These are phyloP conservation scores for Mionectes macconnelli DNA, from an alignment of 2,113 vertebrate genomes.

Conservation along the genomic window DNA sequence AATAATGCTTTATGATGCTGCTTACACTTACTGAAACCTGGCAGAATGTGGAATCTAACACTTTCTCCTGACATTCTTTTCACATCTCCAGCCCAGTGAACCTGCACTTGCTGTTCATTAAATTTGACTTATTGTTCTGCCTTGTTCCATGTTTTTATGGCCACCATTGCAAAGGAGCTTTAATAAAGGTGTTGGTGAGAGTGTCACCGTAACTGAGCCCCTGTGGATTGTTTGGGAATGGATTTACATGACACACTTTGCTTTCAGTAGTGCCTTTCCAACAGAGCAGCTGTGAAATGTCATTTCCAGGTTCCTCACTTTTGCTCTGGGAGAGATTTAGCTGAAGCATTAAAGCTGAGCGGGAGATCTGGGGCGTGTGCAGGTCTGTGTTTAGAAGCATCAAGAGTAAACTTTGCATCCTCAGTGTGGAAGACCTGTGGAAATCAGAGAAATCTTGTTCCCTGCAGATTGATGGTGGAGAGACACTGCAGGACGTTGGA, in stretches of 20 bases:
- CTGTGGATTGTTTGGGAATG: background rate
- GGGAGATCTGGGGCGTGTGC: background rate
- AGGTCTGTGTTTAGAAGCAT: background rate
- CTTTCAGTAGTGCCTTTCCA: background rate
- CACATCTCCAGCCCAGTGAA: background rate
- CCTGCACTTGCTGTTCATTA: background rate
- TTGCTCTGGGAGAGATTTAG: background rate
- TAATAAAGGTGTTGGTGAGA: background rate
- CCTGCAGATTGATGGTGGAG: background rate
- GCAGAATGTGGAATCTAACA: background rate
- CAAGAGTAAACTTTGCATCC: background rate
- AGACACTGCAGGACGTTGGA: background rate
- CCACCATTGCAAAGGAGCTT: background rate
- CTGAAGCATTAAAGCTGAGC: background rate
- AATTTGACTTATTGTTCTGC: background rate
- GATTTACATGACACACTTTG: background rate
- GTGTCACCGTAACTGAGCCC: background rate
- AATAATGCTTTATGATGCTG: background rate
- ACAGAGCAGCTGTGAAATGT: background rate
- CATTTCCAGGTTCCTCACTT: background rate
- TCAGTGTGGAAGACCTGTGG: background rate
- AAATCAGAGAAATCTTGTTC: background rate
- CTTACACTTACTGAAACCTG: background rate
- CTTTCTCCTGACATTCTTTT: background rate
- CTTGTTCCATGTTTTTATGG: background rate